A percentile compares a stretch with the other conserved stretches of the same genome.
Conservation (phyloP, 2,113 vertebrate genomes). For the Scytalopus superciliaris region DNA sequence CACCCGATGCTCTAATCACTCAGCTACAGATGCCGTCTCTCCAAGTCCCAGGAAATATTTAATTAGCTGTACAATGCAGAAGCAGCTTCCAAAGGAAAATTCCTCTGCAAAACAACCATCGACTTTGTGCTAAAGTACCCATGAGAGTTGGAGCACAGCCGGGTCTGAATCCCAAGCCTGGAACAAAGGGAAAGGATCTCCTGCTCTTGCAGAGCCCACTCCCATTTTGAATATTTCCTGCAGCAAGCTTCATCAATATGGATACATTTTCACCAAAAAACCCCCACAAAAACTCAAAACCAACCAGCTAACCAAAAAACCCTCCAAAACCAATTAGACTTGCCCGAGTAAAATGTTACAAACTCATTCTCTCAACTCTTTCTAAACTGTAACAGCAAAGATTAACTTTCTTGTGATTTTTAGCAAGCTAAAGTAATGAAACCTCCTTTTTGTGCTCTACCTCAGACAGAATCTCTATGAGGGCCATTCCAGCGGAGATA, state of each 20-base stretch:
- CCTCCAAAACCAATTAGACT: neutral
- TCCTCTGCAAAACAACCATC: conserved; percentile 43
- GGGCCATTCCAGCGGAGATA: neutral
- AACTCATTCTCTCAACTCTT: neutral
- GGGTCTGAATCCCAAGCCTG: conserved; percentile 2
- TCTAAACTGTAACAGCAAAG: neutral
- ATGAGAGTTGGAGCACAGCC: neutral
- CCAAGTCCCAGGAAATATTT: conserved; percentile 65
- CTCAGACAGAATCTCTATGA: neutral
- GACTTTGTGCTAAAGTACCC: neutral
- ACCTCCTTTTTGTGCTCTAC: neutral
- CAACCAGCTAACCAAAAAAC: neutral
- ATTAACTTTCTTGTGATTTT: neutral
- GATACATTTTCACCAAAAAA: neutral
- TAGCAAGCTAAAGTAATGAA: neutral
- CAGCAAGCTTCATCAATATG: neutral
- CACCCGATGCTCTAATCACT: conserved; percentile 62
- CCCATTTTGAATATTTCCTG: neutral
- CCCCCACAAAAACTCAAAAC: neutral
- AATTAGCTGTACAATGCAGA: conserved; percentile 67
- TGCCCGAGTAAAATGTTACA: neutral
- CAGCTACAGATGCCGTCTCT: conserved; percentile 52
- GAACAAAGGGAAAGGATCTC: conserved; percentile 29
- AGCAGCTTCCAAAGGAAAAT: conserved; percentile 56
- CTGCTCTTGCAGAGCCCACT: neutral